These are phyloP conservation scores for Drosophila insularis DNA, from an alignment of 1,140 invertebrate species.

Conservation along the genomic window DNA sequence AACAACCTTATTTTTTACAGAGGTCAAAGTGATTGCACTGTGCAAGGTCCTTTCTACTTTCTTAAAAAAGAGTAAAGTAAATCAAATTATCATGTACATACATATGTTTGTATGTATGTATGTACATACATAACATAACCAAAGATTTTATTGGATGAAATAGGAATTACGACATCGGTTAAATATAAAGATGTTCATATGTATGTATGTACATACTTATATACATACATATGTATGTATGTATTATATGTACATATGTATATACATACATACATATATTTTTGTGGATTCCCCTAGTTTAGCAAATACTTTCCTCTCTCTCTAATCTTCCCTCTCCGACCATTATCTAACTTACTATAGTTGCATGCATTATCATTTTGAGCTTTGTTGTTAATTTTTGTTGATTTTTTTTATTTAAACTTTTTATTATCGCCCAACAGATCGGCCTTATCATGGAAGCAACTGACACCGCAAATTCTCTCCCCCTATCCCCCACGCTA, in stretches of 20 bases:
- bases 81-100: too few species aligned
- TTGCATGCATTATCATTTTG: slow-evolving; percentile 56
- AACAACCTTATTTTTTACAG: too few species aligned
- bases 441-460: slow-evolving; percentile 32
- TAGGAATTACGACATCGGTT: neutral
- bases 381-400: slow-evolving; percentile 69
- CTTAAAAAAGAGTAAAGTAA: too few species aligned
- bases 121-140: slow-evolving; percentile 9
- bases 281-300: slow-evolving; percentile 3
- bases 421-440: slow-evolving; percentile 66
- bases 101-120: too few species aligned
- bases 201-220: neutral
- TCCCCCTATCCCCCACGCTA: neutral
- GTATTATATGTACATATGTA: neutral
- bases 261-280: neutral
- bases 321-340: neutral
- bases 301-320: neutral
- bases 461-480: slow-evolving; percentile 2
- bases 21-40: too few species aligned
- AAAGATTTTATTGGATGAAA: neutral
- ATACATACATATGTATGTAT: neutral
- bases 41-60: too few species aligned
- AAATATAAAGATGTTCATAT: neutral
- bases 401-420: slow-evolving; percentile 65
- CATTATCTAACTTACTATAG: neutral